A percentile compares a stretch with the other conserved stretches of the same genome.
These are phyloP conservation scores for Paracanthobrama guichenoti DNA, from an alignment of 2,113 vertebrate species.

Conservation along the genomic window DNA sequence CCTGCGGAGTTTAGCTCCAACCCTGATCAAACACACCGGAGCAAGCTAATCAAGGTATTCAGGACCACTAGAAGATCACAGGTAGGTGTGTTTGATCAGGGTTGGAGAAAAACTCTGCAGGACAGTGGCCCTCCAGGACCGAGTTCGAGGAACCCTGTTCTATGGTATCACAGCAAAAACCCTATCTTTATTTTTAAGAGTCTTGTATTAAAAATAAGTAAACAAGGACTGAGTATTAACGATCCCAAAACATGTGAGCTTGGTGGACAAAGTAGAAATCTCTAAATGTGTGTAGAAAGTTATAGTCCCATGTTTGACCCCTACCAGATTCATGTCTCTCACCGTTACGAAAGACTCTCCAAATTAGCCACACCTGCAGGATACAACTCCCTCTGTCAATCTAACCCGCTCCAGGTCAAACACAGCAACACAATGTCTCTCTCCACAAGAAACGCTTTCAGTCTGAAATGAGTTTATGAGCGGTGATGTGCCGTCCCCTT, in stretches of 20 bases:
- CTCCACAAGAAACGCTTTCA: neutral
- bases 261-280: neutral
- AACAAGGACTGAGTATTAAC: neutral
- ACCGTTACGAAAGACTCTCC: neutral
- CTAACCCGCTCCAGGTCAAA: constrained; percentile 30
- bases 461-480: constrained; percentile 45
- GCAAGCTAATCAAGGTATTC: too few species aligned
- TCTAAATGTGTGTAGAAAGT: neutral
- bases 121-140: too few species aligned
- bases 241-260: neutral
- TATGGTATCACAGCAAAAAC: too few species aligned
- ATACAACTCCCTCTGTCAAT: neutral
- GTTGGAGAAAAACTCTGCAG: too few species aligned
- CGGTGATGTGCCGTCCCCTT: constrained; percentile 45
- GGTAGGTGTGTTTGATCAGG: too few species aligned
- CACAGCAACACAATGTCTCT: constrained; percentile 3
- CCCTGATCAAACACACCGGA: too few species aligned
- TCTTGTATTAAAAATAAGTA: neutral
- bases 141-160: too few species aligned
- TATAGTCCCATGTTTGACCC: neutral
- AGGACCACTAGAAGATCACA: too few species aligned
- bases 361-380: neutral
- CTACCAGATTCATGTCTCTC: neutral
- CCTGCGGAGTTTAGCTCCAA: too few species aligned
- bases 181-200: too few species aligned